phyloP scores from a whole-genome alignment of 2,113 vertebrate species.

The Spheniscus mendiculus region DNA sequence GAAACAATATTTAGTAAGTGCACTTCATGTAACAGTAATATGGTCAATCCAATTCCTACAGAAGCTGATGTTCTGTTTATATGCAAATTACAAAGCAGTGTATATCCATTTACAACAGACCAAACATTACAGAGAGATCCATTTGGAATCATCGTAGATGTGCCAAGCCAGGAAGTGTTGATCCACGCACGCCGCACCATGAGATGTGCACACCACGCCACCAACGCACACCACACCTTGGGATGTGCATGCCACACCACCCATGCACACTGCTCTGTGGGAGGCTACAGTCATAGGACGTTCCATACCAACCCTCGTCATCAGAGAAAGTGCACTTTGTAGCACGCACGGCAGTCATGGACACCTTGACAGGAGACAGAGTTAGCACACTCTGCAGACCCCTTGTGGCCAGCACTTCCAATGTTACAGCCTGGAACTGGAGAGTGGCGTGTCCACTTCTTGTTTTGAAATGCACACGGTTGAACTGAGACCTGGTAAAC shows the following conservation, averaged over 20 bases:
- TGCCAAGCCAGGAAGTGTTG: neutral
- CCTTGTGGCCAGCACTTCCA: neutral
- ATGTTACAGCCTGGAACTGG: neutral
- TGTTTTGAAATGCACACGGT: neutral
- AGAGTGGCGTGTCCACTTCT: fast-evolving
- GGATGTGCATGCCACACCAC: fast-evolving
- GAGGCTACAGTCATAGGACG: fast-evolving
- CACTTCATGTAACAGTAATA: neutral
- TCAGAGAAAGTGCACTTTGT: neutral
- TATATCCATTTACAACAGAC: neutral
- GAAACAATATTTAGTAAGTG: neutral
- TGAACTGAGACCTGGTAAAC: neutral
- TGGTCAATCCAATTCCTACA: neutral
- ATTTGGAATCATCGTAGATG: neutral
- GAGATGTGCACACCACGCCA: fast-evolving
- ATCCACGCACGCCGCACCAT: fast-evolving
- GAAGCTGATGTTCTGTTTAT: neutral
- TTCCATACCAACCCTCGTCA: neutral
- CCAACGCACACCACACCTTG: fast-evolving
- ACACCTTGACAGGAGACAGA: too few relatives aligned
- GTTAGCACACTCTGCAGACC: fast-evolving
- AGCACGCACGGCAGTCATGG: fast-evolving
- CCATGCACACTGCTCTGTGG: fast-evolving
- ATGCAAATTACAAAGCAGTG: neutral
- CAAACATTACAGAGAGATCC: neutral